These are phyloP conservation scores for Drosophila sucinea DNA, from an alignment of 1,140 invertebrate species.

Conservation along the genomic window DNA sequence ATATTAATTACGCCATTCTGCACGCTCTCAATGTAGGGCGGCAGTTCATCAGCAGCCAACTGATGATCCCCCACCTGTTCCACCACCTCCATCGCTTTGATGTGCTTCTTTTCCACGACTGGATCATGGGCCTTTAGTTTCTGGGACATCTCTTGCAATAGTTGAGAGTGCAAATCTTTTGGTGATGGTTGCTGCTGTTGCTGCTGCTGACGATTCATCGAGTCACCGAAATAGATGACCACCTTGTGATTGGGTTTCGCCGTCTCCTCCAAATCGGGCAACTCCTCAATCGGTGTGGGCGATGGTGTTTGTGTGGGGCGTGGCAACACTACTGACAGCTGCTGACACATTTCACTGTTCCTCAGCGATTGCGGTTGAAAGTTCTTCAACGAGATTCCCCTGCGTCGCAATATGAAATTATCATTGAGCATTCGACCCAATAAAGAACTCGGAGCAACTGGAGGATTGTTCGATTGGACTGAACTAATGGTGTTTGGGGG, in stretches of 20 bases:
- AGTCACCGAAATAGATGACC: conserved; percentile 89
- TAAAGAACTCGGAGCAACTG: conserved; percentile 55
- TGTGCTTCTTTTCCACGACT: not conserved
- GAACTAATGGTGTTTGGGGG: conserved; percentile 1
- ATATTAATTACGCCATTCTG: conserved; percentile 87
- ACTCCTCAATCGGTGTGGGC: conserved; percentile 72
- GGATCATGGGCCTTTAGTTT: conserved; percentile 55
- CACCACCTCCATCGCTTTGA: conserved; percentile 1
- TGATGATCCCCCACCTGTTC: not conserved
- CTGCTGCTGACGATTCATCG: conserved; percentile 83
- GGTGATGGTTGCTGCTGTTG: conserved; percentile 33
- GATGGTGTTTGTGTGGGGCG: conserved; percentile 67
- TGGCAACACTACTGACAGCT: conserved; percentile 48
- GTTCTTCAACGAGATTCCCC: conserved; percentile 74
- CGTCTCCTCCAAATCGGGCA: conserved; percentile 59
- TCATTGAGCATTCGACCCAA: conserved; percentile 79
- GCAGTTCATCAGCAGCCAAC: conserved; percentile 83
- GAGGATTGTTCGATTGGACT: not conserved
- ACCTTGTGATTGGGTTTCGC: conserved; percentile 85
- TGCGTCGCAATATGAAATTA: conserved; percentile 83
- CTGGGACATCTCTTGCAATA: conserved; percentile 74
- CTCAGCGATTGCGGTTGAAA: conserved; percentile 78
- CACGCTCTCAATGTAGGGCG: conserved; percentile 83
- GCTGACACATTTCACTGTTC: conserved; percentile 78
- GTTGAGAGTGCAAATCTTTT: conserved; percentile 60